Base-by-base conservation (phyloP, 1,140 invertebrate genomes). In the Oryctes rhinoceros region DNA sequence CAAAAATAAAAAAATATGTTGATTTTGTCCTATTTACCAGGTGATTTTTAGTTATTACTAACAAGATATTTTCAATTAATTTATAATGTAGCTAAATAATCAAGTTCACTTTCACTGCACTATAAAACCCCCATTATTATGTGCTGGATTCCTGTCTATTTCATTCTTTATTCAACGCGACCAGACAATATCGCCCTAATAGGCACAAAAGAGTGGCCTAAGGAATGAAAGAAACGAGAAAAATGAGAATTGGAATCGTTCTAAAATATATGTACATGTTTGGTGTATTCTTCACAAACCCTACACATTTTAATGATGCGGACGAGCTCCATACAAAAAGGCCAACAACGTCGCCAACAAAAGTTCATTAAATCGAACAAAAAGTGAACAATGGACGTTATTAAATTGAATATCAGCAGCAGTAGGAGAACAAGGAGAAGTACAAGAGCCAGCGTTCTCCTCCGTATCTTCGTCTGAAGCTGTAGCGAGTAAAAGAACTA, bases 361-460 rank as follows among this genome's bases (percentile, higher is more conserved):
- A 71, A 71, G 65, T 71, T 71, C 65, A 71, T 71, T 71, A 71
- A 71, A 71, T 71, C 65, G 65, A 71, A 71, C 65, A 71, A 71
- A 71, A 71, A 71, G 65, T 71, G 65, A 71, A 71, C 65, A 71
- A 71, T 71, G 65, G 65, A 71, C 65, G 65, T 71, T 71, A 71
- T 71, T 71, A 71, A 71, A 71, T 71, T 71, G 65, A 71, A 71
- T 71, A 71, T 71, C 65, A 71, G 24, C 65, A 71, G 20, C 24
- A 37, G 65, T 7, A 37, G 65, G 5, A 71, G 65, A 9, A 67
- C 13, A 67, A 30, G 62, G 3, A 71, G 10, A 35, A 67, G 18
- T 18, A 24, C 9, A 71, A 71, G 18, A 71, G 20, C 65, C 7
- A 24, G 11, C 18, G 65, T 37, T 35, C 24, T 71, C 24, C 35